Percentiles rank a stretch among this genome's conserved stretches.
Evolutionary conservation across 2,113 vertebrate species (phyloP).

Genomic region (Trematocara marginatum): DNA sequence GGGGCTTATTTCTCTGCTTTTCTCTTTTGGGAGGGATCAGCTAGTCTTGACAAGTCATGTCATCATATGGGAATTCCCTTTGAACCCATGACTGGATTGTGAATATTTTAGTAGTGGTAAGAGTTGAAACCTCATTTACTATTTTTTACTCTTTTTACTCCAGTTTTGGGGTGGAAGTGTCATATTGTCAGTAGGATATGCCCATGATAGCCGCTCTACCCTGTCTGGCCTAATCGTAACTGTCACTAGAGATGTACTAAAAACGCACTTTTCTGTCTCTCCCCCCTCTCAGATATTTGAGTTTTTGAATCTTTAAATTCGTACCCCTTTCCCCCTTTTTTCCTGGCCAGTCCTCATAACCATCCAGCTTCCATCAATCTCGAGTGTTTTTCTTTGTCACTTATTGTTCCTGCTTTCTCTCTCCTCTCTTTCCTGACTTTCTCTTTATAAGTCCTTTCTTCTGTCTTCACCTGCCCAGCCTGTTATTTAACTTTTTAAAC

Average conservation of each 20-base stretch:
- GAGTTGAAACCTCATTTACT: constrained; percentile 37
- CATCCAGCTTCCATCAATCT: background rate
- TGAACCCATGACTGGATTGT: constrained; percentile 26
- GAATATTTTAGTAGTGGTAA: constrained; percentile 35
- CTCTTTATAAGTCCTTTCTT: background rate
- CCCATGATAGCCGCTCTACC: constrained; percentile 8
- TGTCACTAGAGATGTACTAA: constrained; percentile 47
- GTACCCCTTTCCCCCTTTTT: background rate
- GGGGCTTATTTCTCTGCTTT: background rate
- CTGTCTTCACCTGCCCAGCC: background rate
- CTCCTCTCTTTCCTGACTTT: background rate
- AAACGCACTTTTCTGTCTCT: background rate
- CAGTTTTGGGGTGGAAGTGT: constrained; percentile 39
- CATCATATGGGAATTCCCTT: constrained; percentile 29
- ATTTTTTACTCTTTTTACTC: constrained; percentile 10
- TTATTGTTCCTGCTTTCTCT: background rate
- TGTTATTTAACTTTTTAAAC: background rate
- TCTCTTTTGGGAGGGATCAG: background rate
- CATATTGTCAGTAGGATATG: constrained; percentile 44
- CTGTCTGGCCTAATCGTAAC: constrained; percentile 56
- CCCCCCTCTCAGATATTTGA: background rate
- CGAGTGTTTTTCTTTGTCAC: background rate
- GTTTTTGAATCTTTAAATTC: background rate
- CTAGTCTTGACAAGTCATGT: constrained; percentile 13
- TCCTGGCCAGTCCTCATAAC: background rate